Conservation (phyloP, 2,888 invertebrate species). For the Hanleya hanleyi region DNA sequence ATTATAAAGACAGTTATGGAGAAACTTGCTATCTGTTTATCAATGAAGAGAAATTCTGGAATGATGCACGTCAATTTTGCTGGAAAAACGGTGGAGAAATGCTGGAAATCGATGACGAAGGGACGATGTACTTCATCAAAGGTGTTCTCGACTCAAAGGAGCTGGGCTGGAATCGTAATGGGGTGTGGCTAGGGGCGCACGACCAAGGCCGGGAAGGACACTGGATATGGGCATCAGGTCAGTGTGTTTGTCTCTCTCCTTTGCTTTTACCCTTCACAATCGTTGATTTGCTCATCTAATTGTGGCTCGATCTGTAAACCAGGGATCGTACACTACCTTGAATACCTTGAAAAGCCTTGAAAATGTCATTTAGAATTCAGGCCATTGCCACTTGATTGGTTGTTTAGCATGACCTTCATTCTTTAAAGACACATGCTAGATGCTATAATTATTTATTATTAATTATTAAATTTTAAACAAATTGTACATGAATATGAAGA, state of each 20-base stretch:
- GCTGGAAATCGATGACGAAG: conserved; percentile 43
- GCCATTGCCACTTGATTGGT: too few species aligned
- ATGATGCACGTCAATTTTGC: conserved; percentile 50
- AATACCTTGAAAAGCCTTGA: too few species aligned
- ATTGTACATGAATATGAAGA: too few species aligned
- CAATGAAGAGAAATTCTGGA: conserved; percentile 55
- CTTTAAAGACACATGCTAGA: too few species aligned
- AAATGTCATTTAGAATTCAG: too few species aligned
- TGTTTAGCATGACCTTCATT: too few species aligned
- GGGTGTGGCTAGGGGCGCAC: conserved; percentile 64
- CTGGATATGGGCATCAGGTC: conserved; percentile 65
- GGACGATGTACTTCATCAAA: conserved; percentile 56
- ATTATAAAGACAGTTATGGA: conserved; percentile 35
- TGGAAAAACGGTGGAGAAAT: conserved; percentile 60
- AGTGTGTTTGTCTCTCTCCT: conserved; percentile 2
- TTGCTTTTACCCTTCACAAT: neutral
- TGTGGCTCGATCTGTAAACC: too few species aligned
- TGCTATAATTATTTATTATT: too few species aligned
- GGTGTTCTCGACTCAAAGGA: conserved; percentile 40
- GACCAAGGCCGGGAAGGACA: conserved; percentile 35
- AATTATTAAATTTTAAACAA: too few species aligned
- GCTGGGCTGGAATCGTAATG: conserved; percentile 55
- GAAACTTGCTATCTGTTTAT: conserved; percentile 59
- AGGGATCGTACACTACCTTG: too few species aligned
- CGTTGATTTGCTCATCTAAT: too few species aligned